These are phyloP conservation scores for Copidosoma floridanum DNA, from an alignment of 1,140 invertebrate species.

Conservation along the genomic window DNA sequence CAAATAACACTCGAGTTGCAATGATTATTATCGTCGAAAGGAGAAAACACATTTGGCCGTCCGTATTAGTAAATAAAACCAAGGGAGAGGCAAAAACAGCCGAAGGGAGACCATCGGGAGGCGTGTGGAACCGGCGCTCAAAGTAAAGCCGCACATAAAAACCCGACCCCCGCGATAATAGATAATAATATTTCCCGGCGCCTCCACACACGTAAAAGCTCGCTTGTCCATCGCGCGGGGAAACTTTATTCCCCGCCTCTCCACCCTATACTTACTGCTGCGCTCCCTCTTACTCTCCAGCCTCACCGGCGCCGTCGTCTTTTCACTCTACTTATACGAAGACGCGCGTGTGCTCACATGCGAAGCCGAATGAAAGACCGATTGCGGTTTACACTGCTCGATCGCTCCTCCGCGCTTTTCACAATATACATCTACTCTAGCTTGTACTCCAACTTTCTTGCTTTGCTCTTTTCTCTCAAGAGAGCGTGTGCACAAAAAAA, in stretches of 20 bases:
- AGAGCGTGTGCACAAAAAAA: no score
- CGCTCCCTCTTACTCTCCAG: neutral
- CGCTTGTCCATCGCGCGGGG: slow-evolving; percentile 15
- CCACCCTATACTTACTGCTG: neutral
- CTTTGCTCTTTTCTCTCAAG: neutral
- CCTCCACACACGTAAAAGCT: slow-evolving; percentile 9
- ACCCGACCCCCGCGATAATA: slow-evolving; percentile 21
- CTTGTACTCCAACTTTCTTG: slow-evolving; percentile 8
- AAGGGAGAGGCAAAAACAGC: neutral
- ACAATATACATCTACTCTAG: no score
- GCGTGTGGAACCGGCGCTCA: no score
- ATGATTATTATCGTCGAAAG: no score
- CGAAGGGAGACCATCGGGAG: no score
- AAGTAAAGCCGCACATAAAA: slow-evolving; percentile 23
- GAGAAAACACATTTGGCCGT: no score
- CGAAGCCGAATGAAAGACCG: no score
- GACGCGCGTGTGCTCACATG: neutral
- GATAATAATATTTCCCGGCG: slow-evolving; percentile 25
- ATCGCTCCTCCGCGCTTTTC: no score
- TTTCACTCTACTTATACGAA: neutral
- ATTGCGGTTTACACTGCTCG: neutral
- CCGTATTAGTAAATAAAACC: slow-evolving; percentile 16
- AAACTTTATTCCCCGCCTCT: slow-evolving; percentile 11
- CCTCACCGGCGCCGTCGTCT: neutral
- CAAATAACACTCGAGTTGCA: no score